phyloP scores from a whole-genome alignment of 2,113 vertebrate species.

The Scartelaos histophorus region DNA sequence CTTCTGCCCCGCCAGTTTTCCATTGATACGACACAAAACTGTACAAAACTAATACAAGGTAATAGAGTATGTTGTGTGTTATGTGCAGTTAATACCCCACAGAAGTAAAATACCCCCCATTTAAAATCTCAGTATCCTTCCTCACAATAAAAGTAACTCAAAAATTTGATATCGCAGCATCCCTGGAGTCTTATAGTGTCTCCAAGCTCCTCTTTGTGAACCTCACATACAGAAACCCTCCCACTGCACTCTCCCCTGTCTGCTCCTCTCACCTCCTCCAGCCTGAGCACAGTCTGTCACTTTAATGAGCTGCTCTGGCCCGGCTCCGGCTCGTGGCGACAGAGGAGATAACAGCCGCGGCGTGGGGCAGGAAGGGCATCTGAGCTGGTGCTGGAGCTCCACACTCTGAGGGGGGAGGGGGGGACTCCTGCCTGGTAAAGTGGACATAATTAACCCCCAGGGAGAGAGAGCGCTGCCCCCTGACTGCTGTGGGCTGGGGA shows the following conservation, averaged over 20 bases:
- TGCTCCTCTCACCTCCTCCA: constrained; percentile 46
- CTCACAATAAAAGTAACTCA: too few relatives aligned
- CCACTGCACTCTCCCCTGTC: constrained; percentile 12
- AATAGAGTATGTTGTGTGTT: too few relatives aligned
- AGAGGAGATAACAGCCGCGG: constrained; percentile 44
- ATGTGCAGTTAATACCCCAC: too few relatives aligned
- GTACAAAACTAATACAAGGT: too few relatives aligned
- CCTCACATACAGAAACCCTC: background rate
- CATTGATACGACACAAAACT: too few relatives aligned
- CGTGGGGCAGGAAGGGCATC: constrained; percentile 11
- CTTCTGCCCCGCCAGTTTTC: too few relatives aligned
- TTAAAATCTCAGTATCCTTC: too few relatives aligned
- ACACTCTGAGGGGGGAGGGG: constrained; percentile 43
- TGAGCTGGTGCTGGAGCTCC: constrained; percentile 44
- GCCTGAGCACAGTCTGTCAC: constrained; percentile 66
- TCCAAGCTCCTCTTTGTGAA: background rate
- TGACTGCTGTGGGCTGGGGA: constrained; percentile 36
- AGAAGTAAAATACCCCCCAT: too few relatives aligned
- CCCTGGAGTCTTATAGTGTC: too few relatives aligned
- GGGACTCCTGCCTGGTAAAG: constrained; percentile 71
- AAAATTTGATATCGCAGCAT: too few relatives aligned
- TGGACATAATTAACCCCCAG: constrained; percentile 77
- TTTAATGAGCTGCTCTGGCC: constrained; percentile 72
- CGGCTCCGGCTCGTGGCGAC: constrained; percentile 52
- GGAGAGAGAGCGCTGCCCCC: constrained; percentile 59